A percentile compares a stretch with the other conserved stretches of the same genome.
Evolutionary conservation across 2,888 invertebrate genomes (phyloP).

Genomic region (Hipparchia sbordonii): DNA sequence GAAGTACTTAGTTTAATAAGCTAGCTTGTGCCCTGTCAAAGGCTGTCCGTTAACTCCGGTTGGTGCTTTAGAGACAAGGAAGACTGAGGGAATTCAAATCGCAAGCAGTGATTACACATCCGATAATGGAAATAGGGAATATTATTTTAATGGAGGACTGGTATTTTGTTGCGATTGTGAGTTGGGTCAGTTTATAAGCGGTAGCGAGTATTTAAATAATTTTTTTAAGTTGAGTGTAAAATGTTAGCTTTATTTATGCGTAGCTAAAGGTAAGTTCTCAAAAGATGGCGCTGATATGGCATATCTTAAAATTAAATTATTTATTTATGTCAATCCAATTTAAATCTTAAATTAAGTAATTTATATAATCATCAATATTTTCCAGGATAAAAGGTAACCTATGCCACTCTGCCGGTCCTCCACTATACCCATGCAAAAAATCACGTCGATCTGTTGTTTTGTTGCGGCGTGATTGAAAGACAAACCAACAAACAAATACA

Average conservation of each 20-base stretch:
- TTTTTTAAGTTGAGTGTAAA: too few species aligned
- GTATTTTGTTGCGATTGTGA: constrained; percentile 30
- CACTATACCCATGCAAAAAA: not conserved
- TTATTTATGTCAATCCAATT: too few species aligned
- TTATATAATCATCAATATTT: too few species aligned
- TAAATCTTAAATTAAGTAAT: too few species aligned
- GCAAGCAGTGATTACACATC: constrained; percentile 54
- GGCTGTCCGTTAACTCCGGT: constrained; percentile 42
- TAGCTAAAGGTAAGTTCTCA: too few species aligned
- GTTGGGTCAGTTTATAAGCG: constrained; percentile 19
- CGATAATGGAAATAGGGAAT: constrained; percentile 54
- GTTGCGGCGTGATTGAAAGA: too few species aligned
- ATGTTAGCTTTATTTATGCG: too few species aligned
- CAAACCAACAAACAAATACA: too few species aligned
- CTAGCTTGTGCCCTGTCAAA: constrained; percentile 31
- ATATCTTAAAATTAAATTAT: too few species aligned
- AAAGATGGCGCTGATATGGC: too few species aligned
- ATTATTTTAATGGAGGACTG: constrained; percentile 58
- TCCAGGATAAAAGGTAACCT: too few species aligned
- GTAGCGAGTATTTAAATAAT: not conserved
- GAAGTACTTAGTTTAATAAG: constrained; percentile 30
- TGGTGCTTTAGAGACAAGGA: constrained; percentile 43
- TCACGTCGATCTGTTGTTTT: not conserved
- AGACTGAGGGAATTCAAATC: constrained; percentile 54
- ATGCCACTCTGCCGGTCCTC: too few species aligned